Percentiles rank a stretch among this genome's conserved stretches.
Evolutionary conservation across 2,888 invertebrate species (phyloP).

Genomic region (Agonopterix subpropinquella): DNA sequence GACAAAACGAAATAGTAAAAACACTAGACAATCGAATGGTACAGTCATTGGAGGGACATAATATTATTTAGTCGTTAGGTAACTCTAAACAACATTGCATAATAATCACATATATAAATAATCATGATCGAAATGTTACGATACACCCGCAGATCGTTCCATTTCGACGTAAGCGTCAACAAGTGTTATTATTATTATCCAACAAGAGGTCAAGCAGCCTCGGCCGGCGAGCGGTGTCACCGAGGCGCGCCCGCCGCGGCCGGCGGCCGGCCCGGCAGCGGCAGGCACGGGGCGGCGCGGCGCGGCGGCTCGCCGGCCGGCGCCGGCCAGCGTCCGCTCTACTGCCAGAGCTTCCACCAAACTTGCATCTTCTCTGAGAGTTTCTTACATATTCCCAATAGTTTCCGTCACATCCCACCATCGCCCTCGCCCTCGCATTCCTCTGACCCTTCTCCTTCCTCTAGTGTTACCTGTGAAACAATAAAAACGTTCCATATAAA

Average conservation of each 20-base stretch:
- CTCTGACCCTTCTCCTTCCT: constrained; percentile 86
- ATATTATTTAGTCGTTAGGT: constrained; percentile 63
- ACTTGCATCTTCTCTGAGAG: constrained; percentile 92
- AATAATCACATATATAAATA: constrained; percentile 69
- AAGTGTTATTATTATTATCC: constrained; percentile 56
- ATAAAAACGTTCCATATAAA: constrained; percentile 1
- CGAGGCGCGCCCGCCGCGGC: constrained; percentile 8
- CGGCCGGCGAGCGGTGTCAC: constrained; percentile 11
- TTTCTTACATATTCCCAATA: constrained; percentile 92
- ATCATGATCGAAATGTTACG: constrained; percentile 65
- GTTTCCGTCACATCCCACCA: constrained; percentile 94
- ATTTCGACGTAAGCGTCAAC: constrained; percentile 73
- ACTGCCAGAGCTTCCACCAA: constrained; percentile 91
- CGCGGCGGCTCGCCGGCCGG: constrained; percentile 20
- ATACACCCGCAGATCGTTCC: constrained; percentile 51
- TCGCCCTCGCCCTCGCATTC: constrained; percentile 73
- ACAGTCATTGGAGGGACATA: constrained; percentile 74
- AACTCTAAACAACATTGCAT: constrained; percentile 72
- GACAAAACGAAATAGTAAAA: constrained; percentile 67
- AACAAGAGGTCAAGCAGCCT: constrained; percentile 31
- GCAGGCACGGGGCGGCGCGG: constrained; percentile 7
- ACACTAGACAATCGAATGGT: constrained; percentile 66
- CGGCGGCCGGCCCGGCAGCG: constrained; percentile 13
- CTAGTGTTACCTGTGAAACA: constrained; percentile 83
- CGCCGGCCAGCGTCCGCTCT: constrained; percentile 22